Base-by-base conservation (phyloP, 92 coral and sea anemone genomes). In the Actinostola sp. region DNA sequence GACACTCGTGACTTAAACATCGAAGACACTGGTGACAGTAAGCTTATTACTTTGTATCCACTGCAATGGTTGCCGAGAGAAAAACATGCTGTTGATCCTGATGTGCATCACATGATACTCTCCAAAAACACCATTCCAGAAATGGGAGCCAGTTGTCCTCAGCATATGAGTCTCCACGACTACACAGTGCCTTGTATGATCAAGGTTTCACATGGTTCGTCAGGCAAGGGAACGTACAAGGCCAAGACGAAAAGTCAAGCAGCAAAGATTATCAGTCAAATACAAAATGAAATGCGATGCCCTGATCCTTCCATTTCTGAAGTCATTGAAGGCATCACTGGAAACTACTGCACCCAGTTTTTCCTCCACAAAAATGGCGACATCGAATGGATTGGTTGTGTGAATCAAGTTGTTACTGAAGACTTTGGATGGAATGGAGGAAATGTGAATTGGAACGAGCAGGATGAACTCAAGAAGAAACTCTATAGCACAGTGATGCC, bases 131-230 rank as follows among this genome's bases (percentile, higher is more conserved):
- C 77, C 71, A 88, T 88, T 31, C 93, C 93, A 12, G 93, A 88
- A 52, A 84, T 88, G 89, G 93, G 93, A 6, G 93, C 93, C 1
- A 78, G 73, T 10, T 84, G 85, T 51, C 93, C 93, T 14, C 72
- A 70, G 21, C 72, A 88, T 69, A 79, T 88, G 89, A 60, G 87
- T 19, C 83, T 88, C 70, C 76, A 84, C 65, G 69, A 80, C 30
- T 88, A 88, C 70, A 75, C 87, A 0, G 72, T 88, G 15, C 93
- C 92, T 3, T 89, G 92, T n/a, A 87, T 87, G 88, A 87, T 87
- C 66, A 87, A 87, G 46, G 92, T 83, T 12, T 80, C 92, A 0
- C 90, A 84, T 46, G 93, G 93, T 0, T 66, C 74, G 11, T 82
- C 81, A 1, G 82, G 86, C 19, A 68, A 84, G 0, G 93, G 90